Percentiles rank a stretch among this genome's conserved stretches.
Evolutionary conservation across 2,888 invertebrate genomes (phyloP).

Genomic region (Caenorhabditis macrosperma): DNA sequence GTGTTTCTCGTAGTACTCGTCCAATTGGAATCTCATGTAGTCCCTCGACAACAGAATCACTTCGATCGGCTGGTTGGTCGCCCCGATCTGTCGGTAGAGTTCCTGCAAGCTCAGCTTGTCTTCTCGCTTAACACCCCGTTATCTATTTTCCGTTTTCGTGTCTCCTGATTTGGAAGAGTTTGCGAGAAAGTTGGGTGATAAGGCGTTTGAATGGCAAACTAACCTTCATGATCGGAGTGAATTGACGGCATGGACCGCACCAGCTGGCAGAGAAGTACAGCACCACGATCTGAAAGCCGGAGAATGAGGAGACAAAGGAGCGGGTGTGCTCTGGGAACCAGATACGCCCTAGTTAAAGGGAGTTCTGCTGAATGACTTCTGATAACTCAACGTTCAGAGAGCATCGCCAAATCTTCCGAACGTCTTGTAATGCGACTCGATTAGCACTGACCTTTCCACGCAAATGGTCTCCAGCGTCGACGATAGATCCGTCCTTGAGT

Average conservation of each 20-base stretch:
- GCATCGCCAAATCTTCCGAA: too few species aligned
- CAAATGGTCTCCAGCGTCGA: conserved; percentile 57
- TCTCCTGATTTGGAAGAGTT: conserved; percentile 25
- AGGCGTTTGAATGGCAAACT: neutral
- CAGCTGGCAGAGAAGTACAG: conserved; percentile 60
- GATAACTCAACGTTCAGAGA: too few species aligned
- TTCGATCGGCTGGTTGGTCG: conserved; percentile 51
- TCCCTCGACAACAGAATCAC: conserved; percentile 55
- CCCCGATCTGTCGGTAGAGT: conserved; percentile 43
- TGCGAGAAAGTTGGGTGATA: conserved; percentile 28
- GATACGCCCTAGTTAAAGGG: neutral
- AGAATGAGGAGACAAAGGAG: conserved; percentile 6
- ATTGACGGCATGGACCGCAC: conserved; percentile 53
- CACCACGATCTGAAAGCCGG: conserved; percentile 46
- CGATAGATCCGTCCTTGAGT: conserved; percentile 43
- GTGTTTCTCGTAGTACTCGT: conserved; percentile 53
- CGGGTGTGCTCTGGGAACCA: too few species aligned
- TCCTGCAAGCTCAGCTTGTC: conserved; percentile 49
- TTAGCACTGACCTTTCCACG: conserved; percentile 41
- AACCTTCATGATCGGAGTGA: conserved; percentile 59
- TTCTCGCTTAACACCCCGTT: too few species aligned
- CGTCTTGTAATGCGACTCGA: neutral
- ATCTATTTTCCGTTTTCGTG: conserved; percentile 28
- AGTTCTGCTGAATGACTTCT: neutral
- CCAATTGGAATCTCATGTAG: conserved; percentile 52